Conservation (phyloP, 1,140 invertebrate species). For the Physella acuta region DNA sequence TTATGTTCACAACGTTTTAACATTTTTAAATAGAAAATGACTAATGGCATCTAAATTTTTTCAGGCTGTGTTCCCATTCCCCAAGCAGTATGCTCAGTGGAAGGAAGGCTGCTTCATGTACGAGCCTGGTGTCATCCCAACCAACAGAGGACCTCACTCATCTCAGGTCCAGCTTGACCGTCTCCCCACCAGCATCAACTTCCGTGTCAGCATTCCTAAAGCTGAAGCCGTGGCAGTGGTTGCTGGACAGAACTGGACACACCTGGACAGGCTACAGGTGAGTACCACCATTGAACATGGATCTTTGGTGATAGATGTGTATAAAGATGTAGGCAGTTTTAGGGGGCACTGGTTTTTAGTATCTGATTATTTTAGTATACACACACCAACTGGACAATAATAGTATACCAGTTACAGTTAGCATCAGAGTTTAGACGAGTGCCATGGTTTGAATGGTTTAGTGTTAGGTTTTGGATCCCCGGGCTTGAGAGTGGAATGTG, state of each 20-base stretch:
- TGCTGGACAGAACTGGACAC: constrained; percentile 55
- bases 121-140: constrained; percentile 47
- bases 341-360: too few species aligned
- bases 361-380: too few species aligned
- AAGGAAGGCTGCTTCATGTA: constrained; percentile 59
- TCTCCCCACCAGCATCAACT: constrained; percentile 34
- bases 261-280: constrained; percentile 44
- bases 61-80: constrained; percentile 49
- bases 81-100: constrained; percentile 61
- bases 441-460: too few species aligned
- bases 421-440: too few species aligned
- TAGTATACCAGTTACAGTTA: too few species aligned
- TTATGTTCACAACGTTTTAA: too few species aligned
- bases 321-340: too few species aligned
- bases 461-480: too few species aligned
- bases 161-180: constrained; percentile 32
- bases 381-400: too few species aligned
- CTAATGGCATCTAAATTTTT: too few species aligned
- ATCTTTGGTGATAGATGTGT: neutral
- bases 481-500: too few species aligned
- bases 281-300: neutral
- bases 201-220: constrained; percentile 51
- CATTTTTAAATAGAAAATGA: too few species aligned
- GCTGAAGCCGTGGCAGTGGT: constrained; percentile 55
- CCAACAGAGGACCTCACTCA: constrained; percentile 26